Conservation (phyloP, 2,888 invertebrate species). For the Tortrix viridana region DNA sequence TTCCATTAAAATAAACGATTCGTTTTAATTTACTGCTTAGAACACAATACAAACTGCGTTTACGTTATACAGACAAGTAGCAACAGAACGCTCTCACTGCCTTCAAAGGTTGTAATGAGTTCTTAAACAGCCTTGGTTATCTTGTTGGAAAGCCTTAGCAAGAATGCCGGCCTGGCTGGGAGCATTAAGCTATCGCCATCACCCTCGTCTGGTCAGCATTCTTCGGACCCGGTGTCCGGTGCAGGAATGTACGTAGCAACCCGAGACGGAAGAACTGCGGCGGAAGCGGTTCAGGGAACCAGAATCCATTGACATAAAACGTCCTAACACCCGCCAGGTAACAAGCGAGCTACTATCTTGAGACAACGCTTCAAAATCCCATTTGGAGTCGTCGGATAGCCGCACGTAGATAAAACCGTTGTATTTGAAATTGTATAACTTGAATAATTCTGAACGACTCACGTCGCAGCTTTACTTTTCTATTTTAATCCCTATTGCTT, state of each 20-base stretch:
- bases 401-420: slow-evolving; percentile 37
- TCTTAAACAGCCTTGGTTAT: slow-evolving; percentile 29
- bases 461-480: neutral
- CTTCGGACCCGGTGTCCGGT: slow-evolving; percentile 73
- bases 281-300: slow-evolving; percentile 82
- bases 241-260: slow-evolving; percentile 78
- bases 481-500: neutral
- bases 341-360: slow-evolving; percentile 46
- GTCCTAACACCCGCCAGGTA: slow-evolving; percentile 42
- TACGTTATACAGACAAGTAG: neutral
- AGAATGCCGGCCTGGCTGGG: slow-evolving; percentile 64
- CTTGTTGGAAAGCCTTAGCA: slow-evolving; percentile 49
- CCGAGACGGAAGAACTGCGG: slow-evolving; percentile 81
- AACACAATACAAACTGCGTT: too few species aligned
- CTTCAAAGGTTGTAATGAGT: slow-evolving; percentile 12
- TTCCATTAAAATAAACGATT: too few species aligned
- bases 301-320: slow-evolving; percentile 48
- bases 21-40: too few species aligned
- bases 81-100: neutral
- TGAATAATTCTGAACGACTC: slow-evolving; percentile 1
- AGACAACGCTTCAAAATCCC: slow-evolving; percentile 38
- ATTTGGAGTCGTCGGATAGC: slow-evolving; percentile 33
- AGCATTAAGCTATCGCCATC: slow-evolving; percentile 76
- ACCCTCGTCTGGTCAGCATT: slow-evolving; percentile 74
- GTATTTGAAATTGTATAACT: slow-evolving; percentile 25